These are phyloP conservation scores for Glyptemys insculpta DNA, from an alignment of 2,797 vertebrate species.

Conservation along the genomic window DNA sequence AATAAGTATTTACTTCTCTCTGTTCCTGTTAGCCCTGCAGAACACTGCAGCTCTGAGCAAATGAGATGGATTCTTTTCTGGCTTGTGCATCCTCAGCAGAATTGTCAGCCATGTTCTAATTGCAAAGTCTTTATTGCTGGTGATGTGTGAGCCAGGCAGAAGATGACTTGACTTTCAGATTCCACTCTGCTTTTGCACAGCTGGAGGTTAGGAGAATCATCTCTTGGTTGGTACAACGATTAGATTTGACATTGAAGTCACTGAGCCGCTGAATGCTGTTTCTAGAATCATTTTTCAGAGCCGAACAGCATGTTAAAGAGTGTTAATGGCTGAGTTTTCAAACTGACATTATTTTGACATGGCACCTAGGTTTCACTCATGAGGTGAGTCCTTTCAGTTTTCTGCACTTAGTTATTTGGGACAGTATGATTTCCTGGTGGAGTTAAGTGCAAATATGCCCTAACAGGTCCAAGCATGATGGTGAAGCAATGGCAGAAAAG, in stretches of 20 bases:
- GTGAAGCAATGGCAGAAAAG: conserved; percentile 49
- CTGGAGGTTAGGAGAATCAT: neutral
- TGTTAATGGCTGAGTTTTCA: neutral
- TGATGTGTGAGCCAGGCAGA: neutral
- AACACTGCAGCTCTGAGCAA: neutral
- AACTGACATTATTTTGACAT: conserved; percentile 46
- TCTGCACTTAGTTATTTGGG: conserved; percentile 34
- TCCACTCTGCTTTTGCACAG: neutral
- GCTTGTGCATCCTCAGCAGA: neutral
- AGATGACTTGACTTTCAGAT: neutral
- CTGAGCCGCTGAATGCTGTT: neutral
- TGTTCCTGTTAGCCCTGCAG: neutral
- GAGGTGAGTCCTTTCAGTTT: conserved; percentile 37
- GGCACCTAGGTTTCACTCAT: neutral
- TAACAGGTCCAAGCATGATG: conserved; percentile 37
- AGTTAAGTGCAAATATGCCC: conserved; percentile 45
- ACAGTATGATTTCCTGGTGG: conserved; percentile 43
- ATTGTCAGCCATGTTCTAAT: neutral
- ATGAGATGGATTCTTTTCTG: neutral
- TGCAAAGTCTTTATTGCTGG: neutral
- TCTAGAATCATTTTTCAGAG: neutral
- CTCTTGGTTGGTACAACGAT: neutral
- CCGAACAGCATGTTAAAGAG: neutral
- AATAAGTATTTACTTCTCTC: neutral
- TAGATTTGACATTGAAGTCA: neutral